Evolutionary conservation across 1,140 invertebrate genomes (phyloP), one percentile per base, ranked within the genome.

Genomic region (Macrobrachium nipponense): DNA sequence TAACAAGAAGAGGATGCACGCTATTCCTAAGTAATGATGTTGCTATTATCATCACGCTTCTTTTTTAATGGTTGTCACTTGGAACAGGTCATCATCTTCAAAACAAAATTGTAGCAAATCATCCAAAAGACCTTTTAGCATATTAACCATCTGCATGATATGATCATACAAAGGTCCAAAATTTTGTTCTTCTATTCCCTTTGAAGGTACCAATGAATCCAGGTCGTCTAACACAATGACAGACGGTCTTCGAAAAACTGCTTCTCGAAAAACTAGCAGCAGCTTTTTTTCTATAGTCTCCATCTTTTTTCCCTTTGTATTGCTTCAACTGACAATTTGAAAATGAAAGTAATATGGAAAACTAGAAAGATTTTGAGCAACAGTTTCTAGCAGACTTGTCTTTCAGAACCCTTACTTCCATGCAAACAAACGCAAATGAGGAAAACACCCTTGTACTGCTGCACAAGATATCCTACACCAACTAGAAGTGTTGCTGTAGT

Each of bases 221-320:
- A 97, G 90, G 92, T 97, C 95, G 89, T 97, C 96, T 43, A 97
- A 90, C 27, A 97, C 90, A 15, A 97, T 90, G 14, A 97, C 89
- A 1, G 96, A 94, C 1, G 95, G 95, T 86, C 96, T 94, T 90
- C 94, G 91, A 90, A 94, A 93, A 10, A 94, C 90, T 90, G 95
- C 93, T 90, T 94, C 92, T 88, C 92, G 90, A 91, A 97, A 92
- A 89, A 92, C 90, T 87, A 93, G 91, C 88, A 92, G 92, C 89
- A 97, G 90, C 89, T 94, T 90, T 92, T 95, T 94, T 90, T 95
- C 90, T 87, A 97, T 89, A 76, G 94, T 93, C 86, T 96, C 95
- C 17, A 93, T 91, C 88, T 94, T 94, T 91, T n/a, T 96, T 96
- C 6, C 94, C 95, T 93, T 93, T 95, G 88, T 94, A 92, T 88